Conservation (phyloP, 2,797 vertebrate species). For the Sparidentex hasta region DNA sequence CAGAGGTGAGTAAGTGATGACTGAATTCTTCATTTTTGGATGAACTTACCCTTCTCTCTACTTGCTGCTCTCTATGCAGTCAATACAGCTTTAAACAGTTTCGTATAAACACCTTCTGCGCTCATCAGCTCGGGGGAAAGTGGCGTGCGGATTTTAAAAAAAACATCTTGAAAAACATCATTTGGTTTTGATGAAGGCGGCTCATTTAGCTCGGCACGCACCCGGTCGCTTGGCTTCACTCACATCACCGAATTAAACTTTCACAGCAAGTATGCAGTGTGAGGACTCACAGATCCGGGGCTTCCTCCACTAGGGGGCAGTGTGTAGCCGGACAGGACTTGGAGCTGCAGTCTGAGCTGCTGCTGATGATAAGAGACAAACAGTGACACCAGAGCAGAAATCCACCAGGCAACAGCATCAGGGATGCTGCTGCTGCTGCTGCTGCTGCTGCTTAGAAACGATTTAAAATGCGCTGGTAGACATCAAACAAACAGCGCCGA, state of each 20-base stretch:
- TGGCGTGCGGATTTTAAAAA: not conserved
- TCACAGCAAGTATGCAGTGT: not conserved
- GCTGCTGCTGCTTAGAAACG: conserved; percentile 40
- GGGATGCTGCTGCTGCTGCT: conserved; percentile 15
- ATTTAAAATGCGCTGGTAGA: conserved; percentile 55
- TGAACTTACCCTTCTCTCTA: no score
- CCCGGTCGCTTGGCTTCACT: not conserved
- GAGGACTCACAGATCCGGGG: not conserved
- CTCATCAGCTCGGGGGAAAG: not conserved
- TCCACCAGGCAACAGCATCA: conserved; percentile 37
- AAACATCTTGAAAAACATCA: not conserved
- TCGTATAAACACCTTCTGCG: not conserved
- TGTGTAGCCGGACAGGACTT: conserved; percentile 44
- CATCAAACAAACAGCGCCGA: conserved; percentile 61
- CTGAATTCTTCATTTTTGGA: no score
- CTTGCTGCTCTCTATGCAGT: not conserved
- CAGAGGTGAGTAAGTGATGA: no score
- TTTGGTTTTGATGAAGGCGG: not conserved
- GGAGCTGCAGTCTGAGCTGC: conserved; percentile 10
- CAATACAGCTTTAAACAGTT: not conserved
- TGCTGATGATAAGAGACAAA: conserved; percentile 31
- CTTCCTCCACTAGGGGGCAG: conserved; percentile 72
- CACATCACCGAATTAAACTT: not conserved
- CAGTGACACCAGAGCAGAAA: conserved; percentile 47
- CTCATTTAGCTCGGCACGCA: conserved; percentile 2